Conservation (phyloP, 1,140 invertebrate species). For the Cepaea nemoralis region DNA sequence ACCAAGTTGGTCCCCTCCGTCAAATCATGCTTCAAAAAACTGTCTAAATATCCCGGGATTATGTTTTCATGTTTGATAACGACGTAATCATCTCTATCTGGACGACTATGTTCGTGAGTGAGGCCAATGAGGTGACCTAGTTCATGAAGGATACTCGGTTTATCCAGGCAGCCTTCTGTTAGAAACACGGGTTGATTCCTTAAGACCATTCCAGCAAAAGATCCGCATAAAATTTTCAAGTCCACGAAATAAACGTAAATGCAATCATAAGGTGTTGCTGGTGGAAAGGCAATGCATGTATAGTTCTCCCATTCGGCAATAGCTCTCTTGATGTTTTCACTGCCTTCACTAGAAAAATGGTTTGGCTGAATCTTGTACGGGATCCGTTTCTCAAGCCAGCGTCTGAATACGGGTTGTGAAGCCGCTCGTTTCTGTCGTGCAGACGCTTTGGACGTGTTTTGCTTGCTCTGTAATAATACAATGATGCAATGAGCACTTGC, state of each 20-base stretch:
- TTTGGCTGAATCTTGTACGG: slow-evolving; percentile 19
- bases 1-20: too few species aligned
- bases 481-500: too few species aligned
- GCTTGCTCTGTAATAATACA: too few species aligned
- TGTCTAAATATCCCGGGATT: too few species aligned
- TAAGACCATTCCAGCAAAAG: slow-evolving; percentile 36
- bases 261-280: background rate
- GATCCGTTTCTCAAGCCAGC: slow-evolving; percentile 31
- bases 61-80: slow-evolving; percentile 64
- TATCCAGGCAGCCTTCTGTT: slow-evolving; percentile 45
- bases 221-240: slow-evolving; percentile 28
- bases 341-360: background rate
- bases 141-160: slow-evolving; percentile 61
- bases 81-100: slow-evolving; percentile 70
- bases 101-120: slow-evolving; percentile 72
- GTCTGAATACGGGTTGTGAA: too few species aligned
- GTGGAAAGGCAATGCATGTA: slow-evolving; percentile 29
- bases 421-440: too few species aligned
- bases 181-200: slow-evolving; percentile 33
- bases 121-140: slow-evolving; percentile 76
- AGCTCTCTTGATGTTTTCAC: background rate
- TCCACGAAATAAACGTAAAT: slow-evolving; percentile 21
- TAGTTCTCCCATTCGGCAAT: slow-evolving; percentile 35
- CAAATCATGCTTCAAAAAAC: too few species aligned
- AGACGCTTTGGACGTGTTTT: too few species aligned